Evolutionary conservation across 2,888 invertebrate species (phyloP), one percentile per base, ranked within the genome.

Genomic region (Entomobrya proxima): DNA sequence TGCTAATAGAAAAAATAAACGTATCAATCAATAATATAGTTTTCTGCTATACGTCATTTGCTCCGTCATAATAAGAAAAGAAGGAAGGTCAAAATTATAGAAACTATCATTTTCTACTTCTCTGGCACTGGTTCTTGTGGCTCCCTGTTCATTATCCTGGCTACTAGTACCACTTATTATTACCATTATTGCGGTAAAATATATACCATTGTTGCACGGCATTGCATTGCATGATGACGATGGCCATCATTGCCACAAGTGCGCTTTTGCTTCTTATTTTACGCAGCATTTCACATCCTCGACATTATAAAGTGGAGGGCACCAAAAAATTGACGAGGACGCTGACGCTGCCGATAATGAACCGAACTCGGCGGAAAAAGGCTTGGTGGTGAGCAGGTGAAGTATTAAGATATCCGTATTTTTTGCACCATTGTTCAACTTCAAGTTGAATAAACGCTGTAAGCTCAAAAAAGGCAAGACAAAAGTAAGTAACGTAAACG

Each of bases 101-200:
- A 52, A 67, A 50, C 67, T 67, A 79, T 80, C 69, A 69, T 80
- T 80, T 35, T 5, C 18, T 13, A 58, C 30, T 58, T 58, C n/a
- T 47, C 47, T 47, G 30, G 37, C 2, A 37, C 18, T 64, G 35
- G 5, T n/a, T 30, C 30, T n/a, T n/a, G 72, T 24, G 79, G 50
- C 37, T 72, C 55, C 69, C 67, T 40, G 15, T 35, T 74, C 80
- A 72, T 80, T 80, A 72, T 44, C 37, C 64, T 37, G 24, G 15
- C 21, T 40, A 40, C 21, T 44, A 67, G 5, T 24, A 67, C 27
- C 15, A 58, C 58, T 13, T 67, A 37, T 44, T 67, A 67, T 72
- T 58, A 55, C 37, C 21, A 74, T 81, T 74, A 81, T 81, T 81
- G 81, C 81, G 81, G 81, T 81, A 81, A 81, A 81, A 67, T 27